Percentiles rank a stretch among this genome's conserved stretches.
phyloP scores from a whole-genome alignment of 2,113 vertebrate species.

The Rhinolophus ferrumequinum region DNA sequence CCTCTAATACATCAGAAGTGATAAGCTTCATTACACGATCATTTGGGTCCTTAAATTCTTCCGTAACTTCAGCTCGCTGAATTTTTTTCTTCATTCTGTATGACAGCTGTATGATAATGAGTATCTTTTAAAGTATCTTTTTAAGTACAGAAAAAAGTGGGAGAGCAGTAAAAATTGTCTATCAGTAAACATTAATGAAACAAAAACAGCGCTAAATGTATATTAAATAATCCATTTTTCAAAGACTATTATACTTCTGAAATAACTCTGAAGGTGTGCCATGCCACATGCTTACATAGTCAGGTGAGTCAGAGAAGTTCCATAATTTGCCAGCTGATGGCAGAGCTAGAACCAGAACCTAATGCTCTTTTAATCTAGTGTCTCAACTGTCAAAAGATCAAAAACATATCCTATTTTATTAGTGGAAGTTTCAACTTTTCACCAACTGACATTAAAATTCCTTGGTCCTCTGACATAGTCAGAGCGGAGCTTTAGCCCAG shows the following conservation, averaged over 20 bases:
- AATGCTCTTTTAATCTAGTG: not conserved
- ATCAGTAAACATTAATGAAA: not conserved
- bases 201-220: not conserved
- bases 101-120: constrained; percentile 82
- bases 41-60: constrained; percentile 86
- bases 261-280: not conserved
- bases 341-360: not conserved
- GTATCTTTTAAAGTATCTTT: constrained; percentile 33
- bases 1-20: constrained; percentile 87
- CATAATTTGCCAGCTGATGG: not conserved
- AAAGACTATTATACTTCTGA: constrained; percentile 32
- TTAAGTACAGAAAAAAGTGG: not conserved
- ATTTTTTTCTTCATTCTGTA: constrained; percentile 85
- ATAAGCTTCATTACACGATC: constrained; percentile 86
- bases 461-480: not conserved
- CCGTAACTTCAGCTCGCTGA: constrained; percentile 75
- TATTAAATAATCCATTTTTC: not conserved
- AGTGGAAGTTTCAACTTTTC: constrained; percentile 7
- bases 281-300: not conserved
- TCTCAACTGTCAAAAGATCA: not conserved
- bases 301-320: not conserved
- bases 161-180: not conserved
- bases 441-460: not conserved
- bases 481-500: no score
- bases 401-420: constrained; percentile 10